Conservation (phyloP, 2,113 vertebrate species). For the Gavialis gangeticus region DNA sequence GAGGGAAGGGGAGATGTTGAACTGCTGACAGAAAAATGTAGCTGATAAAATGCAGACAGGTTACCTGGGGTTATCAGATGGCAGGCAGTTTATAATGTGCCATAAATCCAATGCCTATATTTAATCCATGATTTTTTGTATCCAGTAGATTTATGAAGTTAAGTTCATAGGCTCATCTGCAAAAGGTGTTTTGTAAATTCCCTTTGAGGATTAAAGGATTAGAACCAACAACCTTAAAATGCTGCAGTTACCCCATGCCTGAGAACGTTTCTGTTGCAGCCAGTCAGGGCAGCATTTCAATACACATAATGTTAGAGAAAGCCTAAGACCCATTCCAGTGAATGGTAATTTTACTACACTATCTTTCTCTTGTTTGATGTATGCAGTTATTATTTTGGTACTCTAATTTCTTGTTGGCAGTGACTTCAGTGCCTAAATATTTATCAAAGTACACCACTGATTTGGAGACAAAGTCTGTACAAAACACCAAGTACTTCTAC, state of each 20-base stretch:
- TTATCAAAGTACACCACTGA: not conserved
- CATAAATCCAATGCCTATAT: no score
- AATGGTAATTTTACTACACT: not conserved
- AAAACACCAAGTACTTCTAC: constrained; percentile 30
- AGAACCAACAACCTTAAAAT: not conserved
- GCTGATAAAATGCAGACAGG: no score
- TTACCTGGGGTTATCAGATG: no score
- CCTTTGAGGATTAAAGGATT: no score
- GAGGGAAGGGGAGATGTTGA: no score
- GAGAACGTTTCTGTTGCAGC: not conserved
- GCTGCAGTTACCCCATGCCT: not conserved
- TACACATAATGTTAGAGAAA: not conserved
- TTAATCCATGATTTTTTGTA: no score
- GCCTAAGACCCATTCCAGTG: not conserved
- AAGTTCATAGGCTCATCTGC: no score
- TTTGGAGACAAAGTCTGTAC: not conserved
- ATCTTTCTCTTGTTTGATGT: not conserved
- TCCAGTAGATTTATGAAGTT: no score
- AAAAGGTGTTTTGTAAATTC: no score
- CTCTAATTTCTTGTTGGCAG: constrained; percentile 42
- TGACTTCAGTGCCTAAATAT: constrained; percentile 17
- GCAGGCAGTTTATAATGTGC: no score
- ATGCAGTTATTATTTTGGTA: constrained; percentile 9
- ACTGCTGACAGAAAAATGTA: no score
- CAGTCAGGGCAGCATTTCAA: not conserved